A percentile compares a stretch with the other conserved stretches of the same genome.
These are phyloP conservation scores for Apeltes quadracus DNA, from an alignment of 2,113 vertebrate species.

Conservation along the genomic window DNA sequence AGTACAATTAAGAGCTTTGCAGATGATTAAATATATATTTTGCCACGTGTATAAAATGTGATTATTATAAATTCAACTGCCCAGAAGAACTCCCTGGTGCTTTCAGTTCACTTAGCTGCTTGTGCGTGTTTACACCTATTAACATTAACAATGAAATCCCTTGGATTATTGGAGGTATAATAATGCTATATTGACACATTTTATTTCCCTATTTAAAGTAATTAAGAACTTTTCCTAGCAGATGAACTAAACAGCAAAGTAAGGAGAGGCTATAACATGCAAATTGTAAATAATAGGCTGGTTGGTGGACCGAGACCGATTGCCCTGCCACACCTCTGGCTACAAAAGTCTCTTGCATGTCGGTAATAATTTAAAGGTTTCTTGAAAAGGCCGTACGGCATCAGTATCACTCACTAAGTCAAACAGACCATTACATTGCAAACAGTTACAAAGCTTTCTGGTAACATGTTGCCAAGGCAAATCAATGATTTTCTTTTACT, in stretches of 20 bases:
- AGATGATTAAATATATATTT: too few species aligned
- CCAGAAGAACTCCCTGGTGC: neutral
- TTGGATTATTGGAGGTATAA: neutral
- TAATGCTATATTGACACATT: neutral
- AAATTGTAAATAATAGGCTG: neutral
- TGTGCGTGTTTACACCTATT: neutral
- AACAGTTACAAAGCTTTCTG: neutral
- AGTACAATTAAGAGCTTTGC: neutral
- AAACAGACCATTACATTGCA: neutral
- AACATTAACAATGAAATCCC: neutral
- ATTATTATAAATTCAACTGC: neutral
- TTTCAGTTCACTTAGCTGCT: neutral
- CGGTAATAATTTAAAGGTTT: conserved; percentile 29
- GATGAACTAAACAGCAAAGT: neutral
- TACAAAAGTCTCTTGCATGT: conserved; percentile 7
- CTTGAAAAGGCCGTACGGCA: neutral
- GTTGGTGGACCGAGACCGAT: neutral
- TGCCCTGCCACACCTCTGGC: neutral
- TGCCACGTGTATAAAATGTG: too few species aligned
- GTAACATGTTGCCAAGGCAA: neutral
- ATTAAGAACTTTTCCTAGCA: neutral
- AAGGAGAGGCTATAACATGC: neutral
- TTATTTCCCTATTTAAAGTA: neutral
- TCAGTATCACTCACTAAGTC: neutral
- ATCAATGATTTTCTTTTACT: neutral